Evolutionary conservation across 2,888 invertebrate species (phyloP), one percentile per base, ranked within the genome.

Genomic region (Acanthacorydalis orientalis): DNA sequence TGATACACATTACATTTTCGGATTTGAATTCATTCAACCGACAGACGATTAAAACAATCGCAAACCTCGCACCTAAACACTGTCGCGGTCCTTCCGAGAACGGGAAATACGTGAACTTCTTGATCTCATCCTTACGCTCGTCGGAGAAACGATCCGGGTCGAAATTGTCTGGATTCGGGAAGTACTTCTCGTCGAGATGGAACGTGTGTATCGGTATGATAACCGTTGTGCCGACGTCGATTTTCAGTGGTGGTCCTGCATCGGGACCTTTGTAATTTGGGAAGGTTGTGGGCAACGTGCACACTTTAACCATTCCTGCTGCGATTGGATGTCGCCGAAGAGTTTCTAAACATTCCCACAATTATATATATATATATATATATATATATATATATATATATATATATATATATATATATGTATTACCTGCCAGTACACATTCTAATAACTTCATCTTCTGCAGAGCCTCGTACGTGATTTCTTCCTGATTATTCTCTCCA

Each of bases 371-470:
- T n/a, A n/a, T n/a, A n/a, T n/a, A n/a, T n/a, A n/a, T n/a, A n/a
- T n/a, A n/a, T n/a, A n/a, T n/a, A n/a, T n/a, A n/a, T n/a, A n/a
- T n/a, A n/a, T n/a, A n/a, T n/a, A n/a, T n/a, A n/a, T n/a, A n/a
- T n/a, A n/a, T n/a, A n/a, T n/a, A n/a, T n/a, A n/a, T n/a, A n/a
- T n/a, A n/a, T n/a, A n/a, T n/a, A n/a, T n/a, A n/a, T n/a, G 23
- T 23, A 4, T 23, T 23, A 23, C 64, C 63, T 43, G 54, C 53
- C 1, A 69, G 50, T 1, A 67, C 66, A 51, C 62, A 62, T 33
- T 70, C 69, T 52, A 72, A 54, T 50, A 69, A 71, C 1, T 56
- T 57, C 67, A 72, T 64, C 15, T 67, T 63, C 40, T 60, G 58
- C 1, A 71, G 43, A 0, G 59, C 53, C 4, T 72, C 68, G 48